Evolutionary conservation across 2,888 invertebrate species (phyloP).

Genomic region (Boloria selene): DNA sequence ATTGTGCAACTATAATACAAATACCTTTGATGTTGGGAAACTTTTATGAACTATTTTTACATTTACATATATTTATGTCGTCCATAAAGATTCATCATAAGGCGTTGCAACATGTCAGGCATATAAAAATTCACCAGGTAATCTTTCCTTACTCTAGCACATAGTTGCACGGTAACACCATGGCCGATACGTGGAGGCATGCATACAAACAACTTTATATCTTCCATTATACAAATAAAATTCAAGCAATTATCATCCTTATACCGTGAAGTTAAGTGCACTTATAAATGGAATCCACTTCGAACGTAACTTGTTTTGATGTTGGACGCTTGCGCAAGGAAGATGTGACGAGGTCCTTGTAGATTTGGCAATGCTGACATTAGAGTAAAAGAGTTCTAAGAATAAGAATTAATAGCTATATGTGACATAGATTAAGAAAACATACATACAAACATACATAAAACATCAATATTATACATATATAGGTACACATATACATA

Average conservation of each 20-base stretch:
- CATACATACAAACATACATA: no score
- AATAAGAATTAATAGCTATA: slow-evolving; percentile 27
- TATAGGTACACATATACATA: no score
- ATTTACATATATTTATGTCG: neutral
- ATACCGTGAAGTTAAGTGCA: slow-evolving; percentile 21
- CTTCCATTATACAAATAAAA: slow-evolving; percentile 10
- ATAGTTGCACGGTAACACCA: slow-evolving; percentile 57
- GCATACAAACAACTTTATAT: slow-evolving; percentile 37
- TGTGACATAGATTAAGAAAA: slow-evolving; percentile 16
- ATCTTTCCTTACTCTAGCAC: slow-evolving; percentile 51
- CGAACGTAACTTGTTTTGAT: neutral
- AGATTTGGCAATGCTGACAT: slow-evolving; percentile 46
- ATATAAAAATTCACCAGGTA: slow-evolving; percentile 59
- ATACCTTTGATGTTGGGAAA: no score
- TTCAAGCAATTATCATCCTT: slow-evolving; percentile 30
- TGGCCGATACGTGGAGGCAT: slow-evolving; percentile 56
- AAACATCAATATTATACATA: neutral
- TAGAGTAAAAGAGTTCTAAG: slow-evolving; percentile 43
- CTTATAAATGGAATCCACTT: slow-evolving; percentile 1
- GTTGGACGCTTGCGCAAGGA: slow-evolving; percentile 60
- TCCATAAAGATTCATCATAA: slow-evolving; percentile 18
- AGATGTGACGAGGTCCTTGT: slow-evolving; percentile 56
- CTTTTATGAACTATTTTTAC: neutral
- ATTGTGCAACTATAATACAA: no score
- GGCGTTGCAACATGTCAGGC: slow-evolving; percentile 43